Conservation (phyloP, 1,140 invertebrate species). For the Phocides pigmalion region DNA sequence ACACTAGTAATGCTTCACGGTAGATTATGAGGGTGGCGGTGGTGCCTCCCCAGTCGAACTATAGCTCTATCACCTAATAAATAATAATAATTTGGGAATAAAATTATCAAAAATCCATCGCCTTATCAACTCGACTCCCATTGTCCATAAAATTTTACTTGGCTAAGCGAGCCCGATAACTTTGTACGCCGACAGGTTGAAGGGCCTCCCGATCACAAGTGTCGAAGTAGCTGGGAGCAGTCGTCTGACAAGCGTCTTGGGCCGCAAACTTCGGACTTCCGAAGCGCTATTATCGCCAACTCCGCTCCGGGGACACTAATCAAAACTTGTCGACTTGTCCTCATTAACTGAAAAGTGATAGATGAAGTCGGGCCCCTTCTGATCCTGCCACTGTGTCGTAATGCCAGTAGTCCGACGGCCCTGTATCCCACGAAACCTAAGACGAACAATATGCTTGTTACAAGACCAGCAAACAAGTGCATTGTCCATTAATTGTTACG, state of each 20-base stretch:
- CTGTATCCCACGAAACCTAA: too few species aligned
- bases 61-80: too few species aligned
- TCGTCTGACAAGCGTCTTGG: slow-evolving; percentile 15
- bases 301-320: slow-evolving; percentile 20
- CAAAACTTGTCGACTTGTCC: slow-evolving; percentile 25
- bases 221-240: slow-evolving; percentile 7
- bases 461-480: too few species aligned
- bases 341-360: slow-evolving; percentile 21
- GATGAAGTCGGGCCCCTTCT: background rate
- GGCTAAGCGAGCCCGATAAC: background rate
- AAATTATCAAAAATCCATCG: too few species aligned
- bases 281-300: slow-evolving; percentile 15
- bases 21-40: too few species aligned
- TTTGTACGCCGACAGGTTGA: background rate
- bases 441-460: too few species aligned
- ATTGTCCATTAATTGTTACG: too few species aligned
- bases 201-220: slow-evolving; percentile 19
- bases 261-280: slow-evolving; percentile 16
- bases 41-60: too few species aligned
- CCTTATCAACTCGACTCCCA: background rate
- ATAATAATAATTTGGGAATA: too few species aligned
- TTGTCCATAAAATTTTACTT: slow-evolving; percentile 2
- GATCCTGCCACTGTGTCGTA: background rate
- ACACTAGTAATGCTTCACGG: too few species aligned
- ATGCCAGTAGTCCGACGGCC: too few species aligned